Base-by-base conservation (phyloP, 2,797 vertebrate genomes). In the Mallotus villosus region DNA sequence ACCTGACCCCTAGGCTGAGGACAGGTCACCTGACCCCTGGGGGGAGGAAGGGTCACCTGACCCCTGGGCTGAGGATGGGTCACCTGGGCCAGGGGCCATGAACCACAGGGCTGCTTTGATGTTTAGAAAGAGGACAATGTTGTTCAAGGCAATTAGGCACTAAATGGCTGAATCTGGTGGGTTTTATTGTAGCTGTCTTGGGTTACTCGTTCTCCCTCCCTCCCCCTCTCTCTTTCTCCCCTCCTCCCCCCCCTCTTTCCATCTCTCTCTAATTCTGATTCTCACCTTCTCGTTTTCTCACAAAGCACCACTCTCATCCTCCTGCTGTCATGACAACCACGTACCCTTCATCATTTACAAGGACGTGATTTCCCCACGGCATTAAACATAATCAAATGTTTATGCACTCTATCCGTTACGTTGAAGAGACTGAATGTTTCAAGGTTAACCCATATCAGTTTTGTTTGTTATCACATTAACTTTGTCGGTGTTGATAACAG, bases 241-340 rank as follows among this genome's bases (percentile, higher is more conserved):
- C 63, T 25, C 8, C 32, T 34, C 32, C 32, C 32, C 29, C 32
- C 32, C 32, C 32, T 34, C 7, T 34, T 34, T 34, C 32, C 8
- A 34, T 34, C 32, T 34, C 4, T 34, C 32, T 29, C 32, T 6
- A 34, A 34, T 34, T 34, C 32, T 34, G 32, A 34, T 8, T 34
- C 32, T 34, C 8, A 34, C 32, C 32, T 34, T 34, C 32, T 34
- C 32, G 32, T 8, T 34, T 34, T 34, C 32, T 7, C 19, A 2
- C 66, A 32, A 14, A 19, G 19, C 7, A 19, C 53, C 21, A 29
- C 46, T 19, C 9, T 63, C 66, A 46, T 29, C 25, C 70, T 71
- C 75, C 72, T 16, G 79, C 81, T 81, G 85, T 76, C 84, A 87
- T 88, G 88, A 74, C 84, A 88, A 89, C 84, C 66, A 46, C 12